phyloP scores from a whole-genome alignment of 2,113 vertebrate genomes.

The Ovis canadensis region DNA sequence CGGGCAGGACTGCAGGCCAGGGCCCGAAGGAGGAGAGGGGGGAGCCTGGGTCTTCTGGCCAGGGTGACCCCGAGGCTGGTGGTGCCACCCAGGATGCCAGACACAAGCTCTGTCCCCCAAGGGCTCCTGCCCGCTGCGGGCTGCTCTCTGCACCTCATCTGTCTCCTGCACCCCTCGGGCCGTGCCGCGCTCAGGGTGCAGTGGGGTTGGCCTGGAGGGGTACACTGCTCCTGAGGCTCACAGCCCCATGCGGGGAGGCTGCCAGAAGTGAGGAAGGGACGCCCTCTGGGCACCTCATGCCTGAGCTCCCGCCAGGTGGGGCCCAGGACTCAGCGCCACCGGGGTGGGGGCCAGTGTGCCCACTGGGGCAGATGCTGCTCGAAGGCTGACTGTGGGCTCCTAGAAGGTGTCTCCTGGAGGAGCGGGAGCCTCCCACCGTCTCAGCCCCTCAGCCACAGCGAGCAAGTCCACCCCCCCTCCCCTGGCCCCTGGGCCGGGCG shows the following conservation, averaged over 20 bases:
- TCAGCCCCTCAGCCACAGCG: rapidly evolving
- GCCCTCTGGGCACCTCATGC: too few relatives aligned
- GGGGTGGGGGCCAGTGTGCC: rapidly evolving
- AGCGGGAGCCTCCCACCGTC: rapidly evolving
- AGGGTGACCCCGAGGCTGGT: neutral
- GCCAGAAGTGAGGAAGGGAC: rapidly evolving
- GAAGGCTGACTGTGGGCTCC: neutral
- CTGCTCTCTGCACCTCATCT: neutral
- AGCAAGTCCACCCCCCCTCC: neutral
- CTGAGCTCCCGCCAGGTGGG: neutral
- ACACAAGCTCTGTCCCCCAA: neutral
- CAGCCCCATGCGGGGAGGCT: neutral
- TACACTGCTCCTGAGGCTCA: too few relatives aligned
- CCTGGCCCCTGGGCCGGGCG: rapidly evolving
- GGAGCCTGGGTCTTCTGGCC: neutral
- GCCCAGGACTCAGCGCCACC: neutral
- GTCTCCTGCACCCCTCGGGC: neutral
- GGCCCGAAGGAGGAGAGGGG: neutral
- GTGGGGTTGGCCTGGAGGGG: neutral
- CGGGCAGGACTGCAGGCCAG: neutral
- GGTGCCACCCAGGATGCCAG: neutral
- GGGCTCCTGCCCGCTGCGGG: neutral
- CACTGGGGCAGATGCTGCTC: rapidly evolving
- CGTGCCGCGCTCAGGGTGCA: rapidly evolving
- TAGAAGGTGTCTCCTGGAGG: neutral